These are phyloP conservation scores for Herpailurus yagouaroundi DNA, from an alignment of 2,113 vertebrate genomes.

Conservation along the genomic window DNA sequence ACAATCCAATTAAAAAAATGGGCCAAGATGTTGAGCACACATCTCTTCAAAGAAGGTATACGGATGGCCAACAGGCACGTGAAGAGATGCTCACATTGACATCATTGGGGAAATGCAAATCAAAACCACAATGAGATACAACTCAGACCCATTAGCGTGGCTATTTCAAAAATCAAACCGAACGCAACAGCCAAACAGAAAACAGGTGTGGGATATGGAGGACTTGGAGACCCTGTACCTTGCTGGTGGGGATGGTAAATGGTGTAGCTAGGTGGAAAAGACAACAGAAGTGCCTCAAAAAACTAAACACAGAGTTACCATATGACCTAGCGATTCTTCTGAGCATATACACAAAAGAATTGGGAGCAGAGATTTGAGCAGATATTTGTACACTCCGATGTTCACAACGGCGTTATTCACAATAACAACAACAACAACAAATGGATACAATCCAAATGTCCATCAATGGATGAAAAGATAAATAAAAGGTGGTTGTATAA, in stretches of 20 bases:
- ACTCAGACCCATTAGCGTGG: too few species aligned
- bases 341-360: neutral
- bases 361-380: neutral
- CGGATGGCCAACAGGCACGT: neutral
- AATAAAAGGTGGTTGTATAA: neutral
- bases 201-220: neutral
- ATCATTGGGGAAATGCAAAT: neutral
- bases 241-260: neutral
- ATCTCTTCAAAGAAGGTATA: neutral
- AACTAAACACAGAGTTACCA: neutral
- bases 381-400: neutral
- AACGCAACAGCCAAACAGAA: neutral
- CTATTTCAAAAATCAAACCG: neutral
- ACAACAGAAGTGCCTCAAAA: neutral
- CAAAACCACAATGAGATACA: neutral
- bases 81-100: neutral
- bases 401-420: neutral
- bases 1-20: neutral
- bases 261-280: neutral
- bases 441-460: neutral
- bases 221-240: neutral
- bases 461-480: neutral
- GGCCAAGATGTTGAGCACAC: neutral
- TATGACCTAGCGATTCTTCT: neutral
- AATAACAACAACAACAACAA: neutral